Evolutionary conservation across 2,888 invertebrate species (phyloP).

Genomic region (Agrotis ipsilon): DNA sequence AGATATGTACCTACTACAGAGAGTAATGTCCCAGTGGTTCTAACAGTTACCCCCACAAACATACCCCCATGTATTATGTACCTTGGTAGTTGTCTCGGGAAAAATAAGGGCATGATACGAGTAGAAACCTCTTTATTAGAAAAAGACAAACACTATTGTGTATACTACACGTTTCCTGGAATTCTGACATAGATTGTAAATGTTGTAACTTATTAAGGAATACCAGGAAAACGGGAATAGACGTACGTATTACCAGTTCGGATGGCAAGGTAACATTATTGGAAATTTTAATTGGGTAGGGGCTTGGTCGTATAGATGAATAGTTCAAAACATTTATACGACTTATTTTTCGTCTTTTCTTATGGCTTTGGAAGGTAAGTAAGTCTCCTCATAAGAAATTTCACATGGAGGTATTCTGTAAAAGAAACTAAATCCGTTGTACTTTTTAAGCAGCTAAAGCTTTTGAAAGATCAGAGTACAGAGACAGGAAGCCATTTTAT

Average conservation of each 20-base stretch:
- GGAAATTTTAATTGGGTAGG: constrained; percentile 11
- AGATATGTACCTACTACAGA: too few relatives aligned
- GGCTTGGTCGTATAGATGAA: neutral
- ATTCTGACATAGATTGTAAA: neutral
- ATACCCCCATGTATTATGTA: too few relatives aligned
- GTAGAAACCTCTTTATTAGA: neutral
- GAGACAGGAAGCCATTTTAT: too few relatives aligned
- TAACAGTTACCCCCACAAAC: too few relatives aligned
- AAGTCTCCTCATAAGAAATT: too few relatives aligned
- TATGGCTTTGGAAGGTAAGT: too few relatives aligned
- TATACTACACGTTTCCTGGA: neutral
- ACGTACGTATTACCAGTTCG: neutral
- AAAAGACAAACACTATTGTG: neutral
- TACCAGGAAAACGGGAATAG: neutral
- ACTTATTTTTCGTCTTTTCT: too few relatives aligned
- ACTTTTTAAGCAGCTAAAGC: too few relatives aligned
- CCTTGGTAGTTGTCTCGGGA: neutral
- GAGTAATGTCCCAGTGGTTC: too few relatives aligned
- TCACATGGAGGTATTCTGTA: too few relatives aligned
- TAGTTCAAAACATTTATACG: neutral
- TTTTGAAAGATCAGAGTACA: too few relatives aligned
- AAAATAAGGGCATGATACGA: neutral
- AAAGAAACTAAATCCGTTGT: too few relatives aligned
- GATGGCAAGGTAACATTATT: constrained; percentile 9
- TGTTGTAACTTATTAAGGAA: neutral